A percentile compares a stretch with the other conserved stretches of the same genome.
phyloP scores from a whole-genome alignment of 1,140 invertebrate genomes.

The Neocloeon triangulifer region DNA sequence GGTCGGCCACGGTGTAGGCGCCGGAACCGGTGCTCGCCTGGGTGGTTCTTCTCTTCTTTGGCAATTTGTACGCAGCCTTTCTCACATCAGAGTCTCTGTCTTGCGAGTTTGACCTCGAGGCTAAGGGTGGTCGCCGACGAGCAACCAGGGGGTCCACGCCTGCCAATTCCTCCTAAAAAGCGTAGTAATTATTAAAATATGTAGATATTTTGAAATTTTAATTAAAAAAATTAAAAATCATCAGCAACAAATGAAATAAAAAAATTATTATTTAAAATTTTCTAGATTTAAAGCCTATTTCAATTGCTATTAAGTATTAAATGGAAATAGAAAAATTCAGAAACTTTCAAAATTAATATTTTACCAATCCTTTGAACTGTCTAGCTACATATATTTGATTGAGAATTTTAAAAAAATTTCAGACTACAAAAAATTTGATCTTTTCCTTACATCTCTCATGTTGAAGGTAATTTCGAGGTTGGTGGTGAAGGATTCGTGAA shows the following conservation, averaged over 20 bases:
- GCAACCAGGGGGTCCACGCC: constrained; percentile 30
- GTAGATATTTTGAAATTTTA: no score
- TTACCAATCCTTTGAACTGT: no score
- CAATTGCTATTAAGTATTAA: no score
- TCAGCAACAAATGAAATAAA: no score
- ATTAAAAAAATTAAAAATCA: no score
- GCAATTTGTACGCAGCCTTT: constrained; percentile 26
- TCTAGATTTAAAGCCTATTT: no score
- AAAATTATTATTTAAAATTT: no score
- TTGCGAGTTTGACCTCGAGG: constrained; percentile 17
- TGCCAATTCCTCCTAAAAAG: constrained; percentile 36
- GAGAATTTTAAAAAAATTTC: constrained; percentile 5
- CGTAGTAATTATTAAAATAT: no score
- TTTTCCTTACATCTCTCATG: constrained; percentile 65
- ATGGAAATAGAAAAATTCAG: no score
- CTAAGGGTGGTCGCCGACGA: constrained; percentile 1
- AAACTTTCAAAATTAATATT: no score
- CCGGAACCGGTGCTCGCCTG: constrained; percentile 14
- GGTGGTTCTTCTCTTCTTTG: constrained; percentile 21
- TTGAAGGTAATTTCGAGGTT: constrained; percentile 95
- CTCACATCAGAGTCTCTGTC: constrained; percentile 23
- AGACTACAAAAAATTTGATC: no score
- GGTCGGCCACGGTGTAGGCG: constrained; percentile 17
- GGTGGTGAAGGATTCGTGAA: constrained; percentile 72
- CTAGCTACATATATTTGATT: no score